A percentile compares a stretch with the other conserved stretches of the same genome.
Evolutionary conservation across 2,113 vertebrate species (phyloP).

Genomic region (Pteruthius melanotis): DNA sequence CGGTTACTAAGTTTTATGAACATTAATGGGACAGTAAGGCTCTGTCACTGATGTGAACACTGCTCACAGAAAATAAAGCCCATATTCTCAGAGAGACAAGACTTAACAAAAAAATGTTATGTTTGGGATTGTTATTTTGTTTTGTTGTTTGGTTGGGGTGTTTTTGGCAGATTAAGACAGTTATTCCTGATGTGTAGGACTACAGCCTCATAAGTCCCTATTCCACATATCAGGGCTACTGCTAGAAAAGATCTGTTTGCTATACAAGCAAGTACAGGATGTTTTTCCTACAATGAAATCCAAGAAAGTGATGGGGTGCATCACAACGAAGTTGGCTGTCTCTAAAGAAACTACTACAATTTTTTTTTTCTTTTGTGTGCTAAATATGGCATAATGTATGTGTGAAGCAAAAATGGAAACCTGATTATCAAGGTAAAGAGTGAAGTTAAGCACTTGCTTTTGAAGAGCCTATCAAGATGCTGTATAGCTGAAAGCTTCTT

Average conservation of each 20-base stretch:
- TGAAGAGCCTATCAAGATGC: conserved; percentile 12
- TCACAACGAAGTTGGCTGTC: not conserved
- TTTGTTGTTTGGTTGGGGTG: not conserved
- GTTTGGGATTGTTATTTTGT: not conserved
- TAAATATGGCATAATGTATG: not conserved
- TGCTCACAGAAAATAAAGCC: not conserved
- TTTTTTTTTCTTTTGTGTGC: not conserved
- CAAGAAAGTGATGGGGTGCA: not conserved
- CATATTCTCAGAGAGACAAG: not conserved
- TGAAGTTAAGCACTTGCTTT: conserved; percentile 15
- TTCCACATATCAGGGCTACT: not conserved
- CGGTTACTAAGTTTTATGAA: not conserved
- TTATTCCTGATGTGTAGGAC: not conserved
- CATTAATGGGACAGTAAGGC: not conserved
- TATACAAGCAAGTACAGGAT: not conserved
- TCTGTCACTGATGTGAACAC: not conserved
- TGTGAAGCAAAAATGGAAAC: not conserved
- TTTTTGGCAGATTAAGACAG: not conserved
- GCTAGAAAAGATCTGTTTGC: not conserved
- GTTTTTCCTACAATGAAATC: not conserved
- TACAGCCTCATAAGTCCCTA: not conserved
- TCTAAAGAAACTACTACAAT: not conserved
- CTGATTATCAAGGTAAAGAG: conserved; percentile 8
- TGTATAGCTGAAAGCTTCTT: conserved; percentile 16
- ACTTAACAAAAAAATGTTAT: not conserved